Percentiles rank a stretch among this genome's conserved stretches.
phyloP scores from a whole-genome alignment of 1,140 invertebrate genomes.

The Limonius californicus region DNA sequence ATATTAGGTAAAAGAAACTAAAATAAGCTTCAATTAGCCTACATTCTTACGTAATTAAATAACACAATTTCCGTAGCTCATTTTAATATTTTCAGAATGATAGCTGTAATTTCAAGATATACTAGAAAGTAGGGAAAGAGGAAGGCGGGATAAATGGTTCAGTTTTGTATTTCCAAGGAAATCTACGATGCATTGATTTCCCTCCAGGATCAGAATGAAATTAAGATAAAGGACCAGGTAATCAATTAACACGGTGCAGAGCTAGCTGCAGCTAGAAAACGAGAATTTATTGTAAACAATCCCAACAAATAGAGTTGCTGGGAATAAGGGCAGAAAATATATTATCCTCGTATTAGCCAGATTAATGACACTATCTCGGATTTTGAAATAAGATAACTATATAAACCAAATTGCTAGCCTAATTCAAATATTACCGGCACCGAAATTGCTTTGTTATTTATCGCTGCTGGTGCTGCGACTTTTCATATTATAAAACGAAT shows the following conservation, averaged over 20 bases:
- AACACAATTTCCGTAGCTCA: too few species aligned
- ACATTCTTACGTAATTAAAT: too few species aligned
- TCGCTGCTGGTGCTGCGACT: too few species aligned
- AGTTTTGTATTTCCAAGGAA: too few species aligned
- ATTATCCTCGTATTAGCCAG: not conserved
- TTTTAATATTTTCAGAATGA: too few species aligned
- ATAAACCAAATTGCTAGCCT: not conserved
- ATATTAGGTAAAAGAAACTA: too few species aligned
- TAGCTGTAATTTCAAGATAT: too few species aligned
- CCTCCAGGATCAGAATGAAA: not conserved
- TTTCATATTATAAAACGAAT: too few species aligned
- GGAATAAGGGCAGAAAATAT: not conserved
- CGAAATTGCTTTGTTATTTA: not conserved
- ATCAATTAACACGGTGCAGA: not conserved
- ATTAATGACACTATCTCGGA: constrained; percentile 1
- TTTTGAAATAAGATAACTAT: not conserved
- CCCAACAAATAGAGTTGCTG: constrained; percentile 1
- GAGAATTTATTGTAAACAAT: not conserved
- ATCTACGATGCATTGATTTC: too few species aligned
- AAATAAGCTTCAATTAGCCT: too few species aligned
- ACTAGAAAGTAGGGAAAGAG: too few species aligned
- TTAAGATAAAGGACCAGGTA: not conserved
- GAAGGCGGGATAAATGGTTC: too few species aligned
- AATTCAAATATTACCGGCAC: not conserved
- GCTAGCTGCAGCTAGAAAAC: not conserved